Conservation (phyloP, 2,888 invertebrate genomes). For the Apoda limacodes region DNA sequence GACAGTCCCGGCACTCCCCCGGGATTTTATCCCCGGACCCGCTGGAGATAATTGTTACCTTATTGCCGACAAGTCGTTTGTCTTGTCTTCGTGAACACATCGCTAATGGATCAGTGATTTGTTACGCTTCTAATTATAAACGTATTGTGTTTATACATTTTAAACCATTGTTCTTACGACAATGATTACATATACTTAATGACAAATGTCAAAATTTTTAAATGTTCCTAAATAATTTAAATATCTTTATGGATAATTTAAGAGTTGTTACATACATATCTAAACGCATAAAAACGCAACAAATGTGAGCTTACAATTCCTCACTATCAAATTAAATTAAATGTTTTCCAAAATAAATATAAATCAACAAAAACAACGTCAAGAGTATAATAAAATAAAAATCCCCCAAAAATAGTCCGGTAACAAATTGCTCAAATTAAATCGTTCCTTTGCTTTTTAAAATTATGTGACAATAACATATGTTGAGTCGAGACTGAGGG, state of each 20-base stretch:
- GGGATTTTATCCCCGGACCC: constrained; percentile 25
- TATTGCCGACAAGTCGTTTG: constrained; percentile 41
- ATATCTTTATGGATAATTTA: no score
- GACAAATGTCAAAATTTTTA: no score
- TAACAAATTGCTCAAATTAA: constrained; percentile 50
- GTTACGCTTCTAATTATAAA: constrained; percentile 37
- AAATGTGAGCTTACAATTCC: no score
- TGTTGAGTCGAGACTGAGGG: constrained; percentile 30
- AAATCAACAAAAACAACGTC: no score
- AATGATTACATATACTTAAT: no score
- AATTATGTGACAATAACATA: constrained; percentile 56
- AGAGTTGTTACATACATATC: no score
- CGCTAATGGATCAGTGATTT: constrained; percentile 53
- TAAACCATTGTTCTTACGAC: no score
- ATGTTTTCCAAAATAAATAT: no score
- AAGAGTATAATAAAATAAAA: constrained; percentile 24
- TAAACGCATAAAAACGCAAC: no score
- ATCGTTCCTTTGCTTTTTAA: constrained; percentile 46
- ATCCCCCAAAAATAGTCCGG: constrained; percentile 27
- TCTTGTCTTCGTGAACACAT: constrained; percentile 34
- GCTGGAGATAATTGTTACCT: constrained; percentile 45
- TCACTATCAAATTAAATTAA: no score
- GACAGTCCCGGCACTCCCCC: constrained; percentile 19
- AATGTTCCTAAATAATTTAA: no score
- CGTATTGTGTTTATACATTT: no score